These are phyloP conservation scores for Phragmatobia fuliginosa DNA, from an alignment of 2,888 invertebrate species.

Conservation along the genomic window DNA sequence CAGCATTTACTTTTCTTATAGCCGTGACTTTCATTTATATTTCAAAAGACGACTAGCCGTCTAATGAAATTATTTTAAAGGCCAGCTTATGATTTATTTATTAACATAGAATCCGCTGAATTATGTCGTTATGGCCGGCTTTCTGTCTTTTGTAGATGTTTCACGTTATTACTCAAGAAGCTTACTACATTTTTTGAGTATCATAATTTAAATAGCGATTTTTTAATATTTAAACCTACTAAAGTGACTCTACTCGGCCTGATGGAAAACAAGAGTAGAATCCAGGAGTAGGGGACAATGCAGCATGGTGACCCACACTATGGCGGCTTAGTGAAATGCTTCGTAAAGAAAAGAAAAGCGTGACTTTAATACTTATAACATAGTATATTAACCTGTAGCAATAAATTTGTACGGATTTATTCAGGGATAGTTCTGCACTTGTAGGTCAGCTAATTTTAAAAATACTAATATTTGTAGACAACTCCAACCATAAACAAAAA, in stretches of 20 bases:
- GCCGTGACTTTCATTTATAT: conserved; percentile 67
- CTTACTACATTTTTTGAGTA: background rate
- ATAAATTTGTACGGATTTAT: background rate
- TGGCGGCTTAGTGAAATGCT: no score
- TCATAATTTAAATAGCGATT: no score
- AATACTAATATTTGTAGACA: background rate
- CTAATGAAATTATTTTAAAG: conserved; percentile 58
- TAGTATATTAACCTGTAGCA: no score
- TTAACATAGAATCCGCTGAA: conserved; percentile 45
- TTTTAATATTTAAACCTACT: no score
- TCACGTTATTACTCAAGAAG: background rate
- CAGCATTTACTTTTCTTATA: conserved; percentile 71
- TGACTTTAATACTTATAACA: no score
- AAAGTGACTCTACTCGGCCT: no score
- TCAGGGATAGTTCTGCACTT: background rate
- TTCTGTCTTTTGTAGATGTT: conserved; percentile 24
- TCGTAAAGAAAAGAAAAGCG: no score
- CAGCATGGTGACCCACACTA: no score
- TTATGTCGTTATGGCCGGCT: conserved; percentile 40
- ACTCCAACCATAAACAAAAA: background rate
- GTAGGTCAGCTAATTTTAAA: background rate
- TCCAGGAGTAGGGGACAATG: no score
- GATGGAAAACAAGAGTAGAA: no score
- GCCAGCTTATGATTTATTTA: conserved; percentile 53
- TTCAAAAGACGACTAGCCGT: conserved; percentile 55